Conservation (phyloP, 1,140 invertebrate genomes). For the Lamellibrachia luymesi region DNA sequence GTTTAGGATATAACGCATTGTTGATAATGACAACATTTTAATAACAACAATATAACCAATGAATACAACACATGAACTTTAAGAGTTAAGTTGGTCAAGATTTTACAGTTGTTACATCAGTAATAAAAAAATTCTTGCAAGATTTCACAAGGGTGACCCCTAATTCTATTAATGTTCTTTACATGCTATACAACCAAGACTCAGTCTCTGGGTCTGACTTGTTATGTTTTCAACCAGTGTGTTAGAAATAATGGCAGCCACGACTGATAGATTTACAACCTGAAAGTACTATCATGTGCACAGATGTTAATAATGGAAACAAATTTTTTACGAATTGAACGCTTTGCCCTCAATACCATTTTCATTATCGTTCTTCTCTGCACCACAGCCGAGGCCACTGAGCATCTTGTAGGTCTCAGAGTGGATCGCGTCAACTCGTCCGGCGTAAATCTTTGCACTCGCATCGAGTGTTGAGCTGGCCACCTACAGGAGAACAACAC, state of each 20-base stretch:
- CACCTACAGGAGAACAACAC: constrained; percentile 57
- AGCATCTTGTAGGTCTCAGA: constrained; percentile 75
- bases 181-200: not conserved
- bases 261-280: too few relatives aligned
- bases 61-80: not conserved
- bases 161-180: not conserved
- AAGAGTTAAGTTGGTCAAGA: not conserved
- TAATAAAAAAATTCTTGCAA: not conserved
- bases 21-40: not conserved
- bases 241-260: not conserved
- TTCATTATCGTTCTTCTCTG: constrained; percentile 1
- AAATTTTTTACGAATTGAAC: not conserved
- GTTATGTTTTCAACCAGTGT: not conserved
- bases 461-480: constrained; percentile 79
- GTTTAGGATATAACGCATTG: not conserved
- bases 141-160: not conserved
- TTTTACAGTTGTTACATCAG: not conserved
- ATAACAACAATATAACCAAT: not conserved
- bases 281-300: not conserved
- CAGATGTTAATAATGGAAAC: not conserved
- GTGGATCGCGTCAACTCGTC: constrained; percentile 76
- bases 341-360: not conserved
- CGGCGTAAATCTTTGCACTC: constrained; percentile 79
- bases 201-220: not conserved
- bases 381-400: constrained; percentile 62